A percentile compares a stretch with the other conserved stretches of the same genome.
Evolutionary conservation across 2,797 vertebrate species (phyloP).

Genomic region (Percopsis omiscomaycus): DNA sequence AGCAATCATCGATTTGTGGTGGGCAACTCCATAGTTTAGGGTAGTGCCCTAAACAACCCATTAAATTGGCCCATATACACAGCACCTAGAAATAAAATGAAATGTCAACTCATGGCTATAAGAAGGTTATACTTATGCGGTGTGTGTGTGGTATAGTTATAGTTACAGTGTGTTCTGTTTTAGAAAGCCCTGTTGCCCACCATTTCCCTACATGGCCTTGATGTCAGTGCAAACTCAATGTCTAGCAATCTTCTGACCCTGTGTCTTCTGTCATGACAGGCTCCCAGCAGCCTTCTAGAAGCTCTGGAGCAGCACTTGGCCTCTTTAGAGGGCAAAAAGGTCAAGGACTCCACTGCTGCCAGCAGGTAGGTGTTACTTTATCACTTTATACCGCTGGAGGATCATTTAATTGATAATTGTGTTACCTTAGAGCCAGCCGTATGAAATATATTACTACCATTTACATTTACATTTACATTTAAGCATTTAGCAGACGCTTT

Average conservation of each 20-base stretch:
- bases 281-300: conserved; percentile 98
- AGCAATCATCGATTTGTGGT: conserved; percentile 66
- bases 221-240: conserved; percentile 24
- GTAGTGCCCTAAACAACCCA: conserved; percentile 2
- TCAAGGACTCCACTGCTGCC: conserved; percentile 98
- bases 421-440: no score
- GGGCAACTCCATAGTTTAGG: conserved; percentile 45
- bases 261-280: conserved; percentile 75
- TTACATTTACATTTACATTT: no score
- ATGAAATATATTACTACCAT: no score
- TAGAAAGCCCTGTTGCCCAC: conserved; percentile 59
- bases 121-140: conserved; percentile 7
- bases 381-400: no score
- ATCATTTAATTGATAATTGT: no score
- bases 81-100: background rate
- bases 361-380: conserved; percentile 83
- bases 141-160: conserved; percentile 13
- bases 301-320: conserved; percentile 98
- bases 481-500: no score
- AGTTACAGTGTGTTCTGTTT: conserved; percentile 24
- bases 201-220: conserved; percentile 55
- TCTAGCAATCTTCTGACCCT: conserved; percentile 40
- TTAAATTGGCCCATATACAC: background rate
- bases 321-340: conserved; percentile 99
- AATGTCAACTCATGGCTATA: background rate